phyloP scores from a whole-genome alignment of 2,888 invertebrate genomes.

The Oligia latruncula region DNA sequence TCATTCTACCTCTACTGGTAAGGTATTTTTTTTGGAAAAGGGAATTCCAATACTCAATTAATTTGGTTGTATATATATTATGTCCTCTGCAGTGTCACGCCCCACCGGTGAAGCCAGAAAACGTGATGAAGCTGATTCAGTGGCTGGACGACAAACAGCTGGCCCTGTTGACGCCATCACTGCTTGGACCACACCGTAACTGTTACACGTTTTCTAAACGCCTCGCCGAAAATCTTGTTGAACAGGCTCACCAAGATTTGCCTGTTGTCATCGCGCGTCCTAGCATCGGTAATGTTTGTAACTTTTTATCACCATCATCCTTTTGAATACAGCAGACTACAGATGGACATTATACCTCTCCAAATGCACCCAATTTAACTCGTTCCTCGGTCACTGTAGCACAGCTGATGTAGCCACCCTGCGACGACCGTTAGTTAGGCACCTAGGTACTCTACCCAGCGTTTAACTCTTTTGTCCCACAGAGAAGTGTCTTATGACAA shows the following conservation, averaged over 20 bases:
- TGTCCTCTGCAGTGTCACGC: constrained; percentile 90
- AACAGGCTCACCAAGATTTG: constrained; percentile 93
- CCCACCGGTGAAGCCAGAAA: constrained; percentile 92
- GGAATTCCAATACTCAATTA: neutral
- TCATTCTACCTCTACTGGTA: neutral
- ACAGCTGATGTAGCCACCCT: neutral
- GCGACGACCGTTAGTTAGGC: neutral
- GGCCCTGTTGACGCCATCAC: constrained; percentile 91
- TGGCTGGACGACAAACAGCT: constrained; percentile 93
- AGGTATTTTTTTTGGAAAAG: neutral
- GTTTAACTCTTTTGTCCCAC: neutral
- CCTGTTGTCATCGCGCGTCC: constrained; percentile 97
- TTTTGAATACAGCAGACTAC: neutral
- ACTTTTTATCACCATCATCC: constrained; percentile 36
- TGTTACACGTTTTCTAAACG: constrained; percentile 98
- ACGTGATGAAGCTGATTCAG: constrained; percentile 92
- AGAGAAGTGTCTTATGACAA: neutral
- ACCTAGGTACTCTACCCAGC: neutral
- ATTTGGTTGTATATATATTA: neutral
- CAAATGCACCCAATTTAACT: neutral
- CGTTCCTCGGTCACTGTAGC: neutral
- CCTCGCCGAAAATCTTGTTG: constrained; percentile 95
- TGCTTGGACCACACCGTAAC: constrained; percentile 95
- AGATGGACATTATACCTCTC: neutral
- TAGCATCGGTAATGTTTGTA: constrained; percentile 94